Percentiles rank a stretch among this genome's conserved stretches.
Evolutionary conservation across 2,797 vertebrate species (phyloP).

Genomic region (Emydoidea blandingii): DNA sequence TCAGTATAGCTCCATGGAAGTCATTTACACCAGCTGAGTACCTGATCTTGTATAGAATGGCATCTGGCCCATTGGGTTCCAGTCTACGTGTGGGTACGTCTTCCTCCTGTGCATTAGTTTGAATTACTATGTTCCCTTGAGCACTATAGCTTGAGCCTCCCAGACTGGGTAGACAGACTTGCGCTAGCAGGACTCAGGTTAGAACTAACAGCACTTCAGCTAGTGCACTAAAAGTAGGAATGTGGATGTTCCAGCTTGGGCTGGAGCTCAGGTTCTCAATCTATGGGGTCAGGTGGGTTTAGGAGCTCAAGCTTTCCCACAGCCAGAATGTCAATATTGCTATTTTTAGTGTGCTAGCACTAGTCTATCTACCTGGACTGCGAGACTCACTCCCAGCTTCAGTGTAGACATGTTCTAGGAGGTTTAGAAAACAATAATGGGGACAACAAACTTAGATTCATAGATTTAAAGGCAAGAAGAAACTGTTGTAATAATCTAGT

Average conservation of each 20-base stretch:
- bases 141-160: neutral
- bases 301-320: neutral
- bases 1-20: neutral
- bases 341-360: neutral
- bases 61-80: neutral
- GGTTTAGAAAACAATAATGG: neutral
- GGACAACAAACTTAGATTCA: neutral
- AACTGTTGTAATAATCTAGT: neutral
- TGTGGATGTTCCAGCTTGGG: neutral
- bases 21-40: neutral
- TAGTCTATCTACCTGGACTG: neutral
- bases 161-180: neutral
- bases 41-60: neutral
- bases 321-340: neutral
- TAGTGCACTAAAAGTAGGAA: neutral
- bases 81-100: neutral
- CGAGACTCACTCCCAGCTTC: neutral
- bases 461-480: neutral
- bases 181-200: no score
- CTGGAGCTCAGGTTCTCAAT: neutral
- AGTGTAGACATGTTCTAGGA: neutral
- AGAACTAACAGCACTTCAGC: neutral
- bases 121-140: neutral
- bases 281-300: neutral
- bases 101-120: neutral